These are phyloP conservation scores for Solenodon paradoxus DNA, from an alignment of 2,113 vertebrate genomes.

Conservation along the genomic window DNA sequence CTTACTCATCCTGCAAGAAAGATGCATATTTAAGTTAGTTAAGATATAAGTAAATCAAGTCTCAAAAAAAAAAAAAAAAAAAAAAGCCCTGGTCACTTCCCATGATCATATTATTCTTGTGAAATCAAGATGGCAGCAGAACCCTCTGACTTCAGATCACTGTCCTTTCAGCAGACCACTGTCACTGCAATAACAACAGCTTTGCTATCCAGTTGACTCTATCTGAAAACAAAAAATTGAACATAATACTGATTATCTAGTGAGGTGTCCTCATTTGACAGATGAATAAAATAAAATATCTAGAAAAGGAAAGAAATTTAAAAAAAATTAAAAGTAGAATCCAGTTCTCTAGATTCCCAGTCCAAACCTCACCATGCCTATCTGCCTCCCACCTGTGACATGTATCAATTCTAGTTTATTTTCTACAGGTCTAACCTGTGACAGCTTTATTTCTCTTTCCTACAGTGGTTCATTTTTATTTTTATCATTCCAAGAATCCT, in stretches of 20 bases:
- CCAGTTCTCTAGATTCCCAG: not conserved
- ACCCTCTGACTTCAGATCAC: not conserved
- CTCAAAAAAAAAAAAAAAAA: too few relatives aligned
- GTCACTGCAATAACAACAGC: not conserved
- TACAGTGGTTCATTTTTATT: not conserved
- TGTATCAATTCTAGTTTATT: not conserved
- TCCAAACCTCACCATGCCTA: not conserved
- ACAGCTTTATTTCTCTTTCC: not conserved
- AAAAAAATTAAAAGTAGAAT: not conserved
- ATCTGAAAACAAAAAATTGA: not conserved
- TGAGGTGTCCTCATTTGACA: not conserved
- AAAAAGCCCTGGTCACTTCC: not conserved
- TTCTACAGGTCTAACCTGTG: not conserved
- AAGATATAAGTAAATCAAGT: not conserved
- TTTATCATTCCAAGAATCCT: not conserved
- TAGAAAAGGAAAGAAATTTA: not conserved
- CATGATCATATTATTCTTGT: not conserved
- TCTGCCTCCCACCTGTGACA: not conserved
- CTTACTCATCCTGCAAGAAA: not conserved
- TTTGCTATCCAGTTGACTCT: not conserved
- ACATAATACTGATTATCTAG: not conserved
- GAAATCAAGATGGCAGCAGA: not conserved
- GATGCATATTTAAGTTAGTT: not conserved
- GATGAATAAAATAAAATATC: not conserved
- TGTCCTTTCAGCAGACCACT: not conserved